Evolutionary conservation across 92 coral and sea anemone species (phyloP).

Genomic region (Parazoanthus swiftii): DNA sequence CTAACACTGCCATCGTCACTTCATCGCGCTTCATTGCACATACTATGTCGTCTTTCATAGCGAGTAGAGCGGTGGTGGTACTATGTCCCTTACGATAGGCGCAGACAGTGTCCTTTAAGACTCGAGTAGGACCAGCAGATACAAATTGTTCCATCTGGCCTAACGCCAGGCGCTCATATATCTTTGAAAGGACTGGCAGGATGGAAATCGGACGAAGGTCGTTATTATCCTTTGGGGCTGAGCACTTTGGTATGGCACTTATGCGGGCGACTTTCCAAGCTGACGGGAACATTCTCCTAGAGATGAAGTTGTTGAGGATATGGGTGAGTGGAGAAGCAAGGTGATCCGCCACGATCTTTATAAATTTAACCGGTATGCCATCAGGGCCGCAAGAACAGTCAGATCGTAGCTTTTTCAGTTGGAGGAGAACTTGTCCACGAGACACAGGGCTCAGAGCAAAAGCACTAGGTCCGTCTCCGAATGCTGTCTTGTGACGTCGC

Average conservation of each 20-base stretch:
- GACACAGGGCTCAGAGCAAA: background rate
- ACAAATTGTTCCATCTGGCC: too few relatives aligned
- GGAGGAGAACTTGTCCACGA: background rate
- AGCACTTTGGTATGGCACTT: conserved; percentile 34
- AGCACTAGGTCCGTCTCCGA: background rate
- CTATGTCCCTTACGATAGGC: conserved; percentile 24
- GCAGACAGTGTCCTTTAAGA: too few relatives aligned
- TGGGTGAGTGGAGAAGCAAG: too few relatives aligned
- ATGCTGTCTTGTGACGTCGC: background rate
- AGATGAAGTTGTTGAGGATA: background rate
- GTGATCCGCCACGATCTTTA: too few relatives aligned
- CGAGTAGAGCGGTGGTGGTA: conserved; percentile 25
- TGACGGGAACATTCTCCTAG: background rate
- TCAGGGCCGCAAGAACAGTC: conserved; percentile 39
- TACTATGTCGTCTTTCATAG: conserved; percentile 12
- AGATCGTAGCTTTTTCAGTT: conserved; percentile 25
- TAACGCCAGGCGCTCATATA: too few relatives aligned
- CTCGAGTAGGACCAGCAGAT: too few relatives aligned
- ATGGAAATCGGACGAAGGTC: conserved; percentile 41
- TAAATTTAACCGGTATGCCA: background rate
- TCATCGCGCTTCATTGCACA: conserved; percentile 33
- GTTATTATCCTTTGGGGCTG: background rate
- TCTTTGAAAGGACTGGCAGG: background rate
- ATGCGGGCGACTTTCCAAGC: background rate
- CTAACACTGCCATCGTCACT: conserved; percentile 42